Evolutionary conservation across 53 echinoderm and acorn worm species (phyloP), one percentile per base, ranked within the genome.

Genomic region (Luidia sarsii): DNA sequence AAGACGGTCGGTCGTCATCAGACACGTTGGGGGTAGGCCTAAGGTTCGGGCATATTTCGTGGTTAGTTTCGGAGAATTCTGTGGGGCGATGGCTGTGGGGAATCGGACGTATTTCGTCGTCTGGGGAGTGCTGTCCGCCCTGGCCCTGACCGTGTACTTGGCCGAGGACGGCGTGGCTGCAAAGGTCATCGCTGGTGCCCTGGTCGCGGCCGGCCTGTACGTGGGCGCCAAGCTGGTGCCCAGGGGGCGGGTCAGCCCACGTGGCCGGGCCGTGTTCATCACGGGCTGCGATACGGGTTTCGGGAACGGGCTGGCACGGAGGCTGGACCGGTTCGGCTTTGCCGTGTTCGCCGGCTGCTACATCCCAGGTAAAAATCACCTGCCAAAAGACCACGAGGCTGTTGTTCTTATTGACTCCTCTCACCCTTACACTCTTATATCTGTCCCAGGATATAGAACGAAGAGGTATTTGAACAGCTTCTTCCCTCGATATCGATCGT

Each of bases 211-310:
- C 24, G 75, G 85, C 19, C 32, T 77, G 23, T 85, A 85, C 41
- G 23, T 65, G 5, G 85, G 48, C 5, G 36, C 57, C 6, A 82
- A 85, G 43, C 39, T 75, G 28, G 20, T 85, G 33, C 85, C 85
- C 30, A 62, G 75, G 33, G 85, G 85, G 4, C 49, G 67, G 9
- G 54, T 85, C 49, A 50, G 39, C 33, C 75, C 85, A 53, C 29
- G 77, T 39, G 81, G 81, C 52, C 33, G 50, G 50, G 70, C 81
- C 7, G 81, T 80, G 67, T 81, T 87, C 59, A 82, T 87, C 70
- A 87, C 87, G 1, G 87, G 87, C 13, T 87, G 87, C 29, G 87
- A 87, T 63, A 81, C 87, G 23, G 87, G 87, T 14, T 87, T 87
- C 38, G 87, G 87, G 34, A 81, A 87, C 29, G 36, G 39, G 18